Percentiles rank a stretch among this genome's conserved stretches.
Conservation (phyloP, 1,140 invertebrate species). For the Chironomus tepperi region DNA sequence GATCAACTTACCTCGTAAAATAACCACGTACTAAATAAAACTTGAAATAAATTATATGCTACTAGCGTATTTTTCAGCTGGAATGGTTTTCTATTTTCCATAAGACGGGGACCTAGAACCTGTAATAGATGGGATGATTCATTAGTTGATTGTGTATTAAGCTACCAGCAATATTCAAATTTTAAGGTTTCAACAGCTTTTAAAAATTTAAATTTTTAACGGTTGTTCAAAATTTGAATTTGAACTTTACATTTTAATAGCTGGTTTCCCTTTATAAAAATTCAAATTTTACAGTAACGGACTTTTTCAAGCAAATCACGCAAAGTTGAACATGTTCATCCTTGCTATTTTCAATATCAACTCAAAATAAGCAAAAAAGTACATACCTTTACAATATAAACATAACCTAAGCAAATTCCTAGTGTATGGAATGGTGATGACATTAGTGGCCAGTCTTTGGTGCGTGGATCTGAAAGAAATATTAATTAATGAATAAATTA, state of each 20-base stretch:
- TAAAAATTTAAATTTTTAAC: too few relatives aligned
- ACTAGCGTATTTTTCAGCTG: constrained; percentile 69
- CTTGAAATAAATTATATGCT: constrained; percentile 77
- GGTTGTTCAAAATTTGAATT: too few relatives aligned
- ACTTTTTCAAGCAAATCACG: too few relatives aligned
- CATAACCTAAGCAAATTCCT: constrained; percentile 63
- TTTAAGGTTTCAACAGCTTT: constrained; percentile 16
- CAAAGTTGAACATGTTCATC: too few relatives aligned
- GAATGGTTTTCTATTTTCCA: constrained; percentile 79
- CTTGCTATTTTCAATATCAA: too few relatives aligned
- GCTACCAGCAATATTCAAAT: too few relatives aligned
- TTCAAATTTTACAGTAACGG: too few relatives aligned
- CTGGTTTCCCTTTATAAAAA: too few relatives aligned
- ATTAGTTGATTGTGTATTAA: background rate
- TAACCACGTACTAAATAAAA: constrained; percentile 72
- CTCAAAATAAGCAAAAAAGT: too few relatives aligned
- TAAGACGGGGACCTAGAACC: constrained; percentile 65
- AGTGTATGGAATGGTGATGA: constrained; percentile 72
- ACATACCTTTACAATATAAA: constrained; percentile 65
- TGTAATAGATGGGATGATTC: constrained; percentile 34
- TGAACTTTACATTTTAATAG: too few relatives aligned
- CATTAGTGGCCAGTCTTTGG: constrained; percentile 78
- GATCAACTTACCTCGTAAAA: constrained; percentile 62
- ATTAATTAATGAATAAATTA: too few relatives aligned
- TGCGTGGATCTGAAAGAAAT: constrained; percentile 58